Conservation (phyloP, 2,797 vertebrate genomes). For the Ctenosaura bakeri region DNA sequence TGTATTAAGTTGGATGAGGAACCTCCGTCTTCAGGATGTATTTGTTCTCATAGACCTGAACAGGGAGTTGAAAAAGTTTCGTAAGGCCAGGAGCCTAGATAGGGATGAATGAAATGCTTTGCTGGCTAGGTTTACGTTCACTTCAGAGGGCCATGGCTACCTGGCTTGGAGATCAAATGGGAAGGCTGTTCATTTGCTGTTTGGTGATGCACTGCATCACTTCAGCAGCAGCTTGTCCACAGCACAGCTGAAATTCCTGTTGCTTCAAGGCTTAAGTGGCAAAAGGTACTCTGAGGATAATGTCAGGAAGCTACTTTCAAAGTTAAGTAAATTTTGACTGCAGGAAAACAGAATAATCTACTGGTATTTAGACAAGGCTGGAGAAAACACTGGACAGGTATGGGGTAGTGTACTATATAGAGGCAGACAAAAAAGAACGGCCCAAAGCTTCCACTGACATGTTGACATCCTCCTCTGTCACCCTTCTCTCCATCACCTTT, state of each 20-base stretch:
- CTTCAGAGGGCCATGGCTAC: background rate
- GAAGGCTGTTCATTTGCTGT: slow-evolving; percentile 21
- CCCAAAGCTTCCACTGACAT: background rate
- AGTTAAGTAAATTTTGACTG: background rate
- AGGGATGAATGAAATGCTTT: slow-evolving; percentile 10
- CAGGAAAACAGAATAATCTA: background rate
- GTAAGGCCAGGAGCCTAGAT: background rate
- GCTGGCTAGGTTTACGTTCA: slow-evolving; percentile 8
- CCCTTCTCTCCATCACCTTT: background rate
- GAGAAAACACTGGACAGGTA: background rate
- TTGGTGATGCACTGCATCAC: background rate
- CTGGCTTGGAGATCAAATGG: slow-evolving; percentile 5
- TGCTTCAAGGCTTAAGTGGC: background rate
- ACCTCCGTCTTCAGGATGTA: background rate
- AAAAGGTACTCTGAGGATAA: background rate
- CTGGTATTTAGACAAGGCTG: background rate
- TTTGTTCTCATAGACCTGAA: background rate
- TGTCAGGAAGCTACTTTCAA: background rate
- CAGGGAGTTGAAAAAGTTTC: background rate
- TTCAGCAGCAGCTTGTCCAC: background rate
- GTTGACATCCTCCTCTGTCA: background rate
- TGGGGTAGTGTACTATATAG: background rate
- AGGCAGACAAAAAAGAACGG: background rate
- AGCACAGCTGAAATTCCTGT: background rate
- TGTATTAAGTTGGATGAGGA: background rate